A percentile compares a stretch with the other conserved stretches of the same genome.
Conservation (phyloP, 2,888 invertebrate species). For the Tinea pellionella region DNA sequence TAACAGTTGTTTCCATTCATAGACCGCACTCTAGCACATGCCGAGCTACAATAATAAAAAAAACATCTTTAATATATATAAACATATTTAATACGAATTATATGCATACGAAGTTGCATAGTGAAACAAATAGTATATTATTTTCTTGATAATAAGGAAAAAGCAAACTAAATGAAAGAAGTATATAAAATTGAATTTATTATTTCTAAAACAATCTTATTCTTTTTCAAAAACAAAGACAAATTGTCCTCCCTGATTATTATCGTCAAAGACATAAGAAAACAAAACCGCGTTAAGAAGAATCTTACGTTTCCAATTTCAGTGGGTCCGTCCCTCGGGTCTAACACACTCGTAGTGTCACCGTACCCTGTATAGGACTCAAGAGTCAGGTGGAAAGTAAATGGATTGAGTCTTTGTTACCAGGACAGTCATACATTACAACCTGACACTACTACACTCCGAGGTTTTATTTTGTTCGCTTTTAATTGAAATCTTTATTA, state of each 20-base stretch:
- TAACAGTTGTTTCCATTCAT: no score
- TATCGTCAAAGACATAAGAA: slow-evolving; percentile 14
- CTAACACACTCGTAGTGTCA: slow-evolving; percentile 18
- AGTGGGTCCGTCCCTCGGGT: slow-evolving; percentile 22
- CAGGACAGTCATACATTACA: not conserved
- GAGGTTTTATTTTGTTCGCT: not conserved
- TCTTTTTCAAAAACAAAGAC: not conserved
- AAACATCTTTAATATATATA: no score
- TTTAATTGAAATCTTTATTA: not conserved
- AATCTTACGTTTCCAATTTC: slow-evolving; percentile 30
- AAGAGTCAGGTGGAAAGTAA: slow-evolving; percentile 24
- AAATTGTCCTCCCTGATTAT: not conserved
- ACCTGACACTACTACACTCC: not conserved
- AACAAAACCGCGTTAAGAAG: slow-evolving; percentile 22
- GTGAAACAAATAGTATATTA: no score
- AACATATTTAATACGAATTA: no score
- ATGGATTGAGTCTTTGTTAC: slow-evolving; percentile 26
- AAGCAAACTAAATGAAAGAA: no score
- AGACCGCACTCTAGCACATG: no score
- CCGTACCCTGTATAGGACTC: slow-evolving; percentile 19
- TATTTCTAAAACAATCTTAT: not conserved
- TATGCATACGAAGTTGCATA: no score
- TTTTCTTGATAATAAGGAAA: no score
- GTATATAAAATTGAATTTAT: not conserved
- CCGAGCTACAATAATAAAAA: no score